These are phyloP conservation scores for Polydesmus complanatus DNA, from an alignment of 2,888 invertebrate genomes.

Conservation along the genomic window DNA sequence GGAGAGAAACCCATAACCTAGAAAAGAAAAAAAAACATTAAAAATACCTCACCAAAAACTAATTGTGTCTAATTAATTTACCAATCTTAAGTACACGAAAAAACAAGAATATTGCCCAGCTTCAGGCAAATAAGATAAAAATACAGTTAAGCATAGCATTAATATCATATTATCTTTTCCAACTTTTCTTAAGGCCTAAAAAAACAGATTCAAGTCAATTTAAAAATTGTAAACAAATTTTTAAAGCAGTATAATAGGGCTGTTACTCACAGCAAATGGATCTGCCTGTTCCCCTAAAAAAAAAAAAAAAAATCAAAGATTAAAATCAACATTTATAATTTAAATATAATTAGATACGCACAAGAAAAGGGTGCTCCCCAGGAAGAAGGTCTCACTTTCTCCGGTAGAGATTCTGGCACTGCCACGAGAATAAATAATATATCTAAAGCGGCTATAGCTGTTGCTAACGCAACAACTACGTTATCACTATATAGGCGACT, in stretches of 20 bases:
- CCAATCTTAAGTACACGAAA: conserved; percentile 94
- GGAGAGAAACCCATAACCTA: conserved; percentile 86
- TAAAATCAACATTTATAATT: too few relatives aligned
- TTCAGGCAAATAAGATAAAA: conserved; percentile 94
- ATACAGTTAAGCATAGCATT: conserved; percentile 92
- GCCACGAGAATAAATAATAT: conserved; percentile 95
- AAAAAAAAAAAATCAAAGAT: too few relatives aligned
- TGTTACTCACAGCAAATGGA: conserved; percentile 76
- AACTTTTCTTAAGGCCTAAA: conserved; percentile 65
- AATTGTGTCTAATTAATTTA: conserved; percentile 30
- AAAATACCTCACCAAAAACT: not conserved
- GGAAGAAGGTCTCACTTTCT: conserved; percentile 64
- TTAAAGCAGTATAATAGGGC: not conserved
- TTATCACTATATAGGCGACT: conserved; percentile 53
- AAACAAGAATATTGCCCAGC: conserved; percentile 97
- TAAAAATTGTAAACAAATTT: not conserved
- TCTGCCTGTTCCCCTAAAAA: conserved; percentile 98
- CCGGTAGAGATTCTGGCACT: conserved; percentile 95
- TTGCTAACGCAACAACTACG: conserved; percentile 85
- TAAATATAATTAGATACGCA: too few relatives aligned
- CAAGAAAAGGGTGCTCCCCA: conserved; percentile 81
- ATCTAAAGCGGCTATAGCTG: conserved; percentile 85
- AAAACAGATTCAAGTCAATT: conserved; percentile 20
- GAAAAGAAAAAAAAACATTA: conserved; percentile 20
- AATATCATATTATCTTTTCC: conserved; percentile 90